Evolutionary conservation across 1,140 invertebrate species (phyloP), one percentile per base, ranked within the genome.

Genomic region (Scaptomyza montana): DNA sequence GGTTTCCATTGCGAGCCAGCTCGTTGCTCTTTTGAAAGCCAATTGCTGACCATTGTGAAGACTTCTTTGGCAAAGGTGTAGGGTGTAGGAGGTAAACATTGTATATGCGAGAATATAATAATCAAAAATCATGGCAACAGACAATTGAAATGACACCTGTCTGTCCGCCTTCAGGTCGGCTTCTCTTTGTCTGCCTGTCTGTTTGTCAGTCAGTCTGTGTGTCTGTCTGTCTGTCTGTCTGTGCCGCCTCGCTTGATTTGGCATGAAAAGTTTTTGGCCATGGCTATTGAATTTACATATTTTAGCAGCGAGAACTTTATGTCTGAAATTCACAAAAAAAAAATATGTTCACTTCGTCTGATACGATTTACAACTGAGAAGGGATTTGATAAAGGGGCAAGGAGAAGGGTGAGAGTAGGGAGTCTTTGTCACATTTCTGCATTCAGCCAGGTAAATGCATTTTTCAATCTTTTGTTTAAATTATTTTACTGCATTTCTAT

Each of bases 101-200:
- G 25, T 36, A 6, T 43, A 25, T 60, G 13, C 33, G 12, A 49
- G 43, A 45, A 68, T 74, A 86, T 71, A 87, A 86, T 86, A 86
- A 86, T 87, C 82, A 87, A 87, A 86, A 86, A 86, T 86, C 81
- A 86, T 81, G 67, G 60, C 78, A 71, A 75, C 69, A 74, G 82
- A 78, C 33, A 78, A 86, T 64, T 73, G 61, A 82, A 76, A 73
- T 86, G 81, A 86, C 81, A 86, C 81, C 81, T 76, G 72, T 65
- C 75, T 54, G 36, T 61, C 64, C 39, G 30, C 36, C 39, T 16
- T 60, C 36, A 47, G 10, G 49, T 59, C 51, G 13, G 10, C 36
- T 45, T 36, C 5, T 9, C 19, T 65, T 36, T 54, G 13, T 43
- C 53, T 36, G 5, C 4, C 19, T 64, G 47, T 54, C 45, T 41